These are phyloP conservation scores for Meloidogyne chitwoodi DNA, from an alignment of 1,140 invertebrate species.

Conservation along the genomic window DNA sequence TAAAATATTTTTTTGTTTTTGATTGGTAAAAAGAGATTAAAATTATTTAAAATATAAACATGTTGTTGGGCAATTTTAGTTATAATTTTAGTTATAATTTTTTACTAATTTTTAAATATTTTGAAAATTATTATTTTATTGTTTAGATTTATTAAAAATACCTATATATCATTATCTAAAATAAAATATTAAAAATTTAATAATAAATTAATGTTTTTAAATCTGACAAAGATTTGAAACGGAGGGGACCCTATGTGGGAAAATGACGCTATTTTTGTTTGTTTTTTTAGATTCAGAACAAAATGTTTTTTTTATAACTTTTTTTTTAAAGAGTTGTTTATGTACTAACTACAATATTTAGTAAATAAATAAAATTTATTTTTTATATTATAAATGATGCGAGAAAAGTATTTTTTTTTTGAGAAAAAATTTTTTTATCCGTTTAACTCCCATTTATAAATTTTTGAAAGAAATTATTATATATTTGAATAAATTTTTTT, in stretches of 20 bases:
- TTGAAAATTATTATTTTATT: no score
- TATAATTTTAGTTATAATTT: no score
- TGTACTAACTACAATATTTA: background rate
- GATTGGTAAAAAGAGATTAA: no score
- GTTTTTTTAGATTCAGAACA: background rate
- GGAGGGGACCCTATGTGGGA: background rate
- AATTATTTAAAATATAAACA: no score
- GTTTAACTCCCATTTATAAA: no score
- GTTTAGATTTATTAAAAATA: no score
- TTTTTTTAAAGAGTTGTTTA: background rate
- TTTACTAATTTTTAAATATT: no score
- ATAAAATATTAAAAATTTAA: background rate
- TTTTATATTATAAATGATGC: background rate
- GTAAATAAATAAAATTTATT: background rate
- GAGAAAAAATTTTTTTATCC: background rate
- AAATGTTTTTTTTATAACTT: background rate
- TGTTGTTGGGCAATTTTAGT: no score
- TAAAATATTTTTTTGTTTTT: no score
- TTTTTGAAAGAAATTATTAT: background rate
- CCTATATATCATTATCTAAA: background rate
- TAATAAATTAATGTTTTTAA: background rate
- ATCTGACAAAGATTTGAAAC: background rate
- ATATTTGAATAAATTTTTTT: background rate
- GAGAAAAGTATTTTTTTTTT: background rate
- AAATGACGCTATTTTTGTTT: background rate